Conservation (phyloP, 2,888 invertebrate genomes). For the Polylopha cassiicola region DNA sequence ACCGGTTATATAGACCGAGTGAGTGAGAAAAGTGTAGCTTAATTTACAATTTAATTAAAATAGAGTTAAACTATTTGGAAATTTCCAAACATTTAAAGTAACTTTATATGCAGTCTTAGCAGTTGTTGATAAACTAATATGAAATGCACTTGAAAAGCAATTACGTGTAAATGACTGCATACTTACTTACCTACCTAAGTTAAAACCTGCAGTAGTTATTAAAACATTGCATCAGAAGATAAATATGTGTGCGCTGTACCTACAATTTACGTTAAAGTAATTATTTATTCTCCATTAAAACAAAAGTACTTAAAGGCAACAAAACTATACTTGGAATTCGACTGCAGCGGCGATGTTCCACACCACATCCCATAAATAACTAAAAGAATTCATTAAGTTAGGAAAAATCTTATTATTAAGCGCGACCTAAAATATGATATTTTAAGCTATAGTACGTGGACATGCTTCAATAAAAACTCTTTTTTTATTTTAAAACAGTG, state of each 20-base stretch:
- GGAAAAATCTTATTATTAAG: too few species aligned
- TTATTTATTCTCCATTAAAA: background rate
- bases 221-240: slow-evolving; percentile 8
- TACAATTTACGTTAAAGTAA: background rate
- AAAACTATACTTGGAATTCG: too few species aligned
- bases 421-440: too few species aligned
- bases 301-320: too few species aligned
- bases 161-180: slow-evolving; percentile 37
- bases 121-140: slow-evolving; percentile 62
- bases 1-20: slow-evolving; percentile 7
- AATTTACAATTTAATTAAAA: slow-evolving; percentile 41
- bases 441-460: too few species aligned
- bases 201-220: slow-evolving; percentile 3
- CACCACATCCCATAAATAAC: too few species aligned
- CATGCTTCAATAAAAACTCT: too few species aligned
- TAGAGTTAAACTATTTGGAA: slow-evolving; percentile 37
- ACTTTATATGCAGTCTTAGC: slow-evolving; percentile 52
- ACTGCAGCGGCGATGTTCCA: too few species aligned
- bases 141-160: slow-evolving; percentile 49
- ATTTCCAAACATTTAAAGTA: slow-evolving; percentile 60
- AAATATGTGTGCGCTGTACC: slow-evolving; percentile 1
- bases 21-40: slow-evolving; percentile 17
- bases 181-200: too few species aligned
- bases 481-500: too few species aligned
- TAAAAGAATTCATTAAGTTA: too few species aligned